Conservation (phyloP, 2,797 vertebrate species). For the Adrianichthys oophorus region DNA sequence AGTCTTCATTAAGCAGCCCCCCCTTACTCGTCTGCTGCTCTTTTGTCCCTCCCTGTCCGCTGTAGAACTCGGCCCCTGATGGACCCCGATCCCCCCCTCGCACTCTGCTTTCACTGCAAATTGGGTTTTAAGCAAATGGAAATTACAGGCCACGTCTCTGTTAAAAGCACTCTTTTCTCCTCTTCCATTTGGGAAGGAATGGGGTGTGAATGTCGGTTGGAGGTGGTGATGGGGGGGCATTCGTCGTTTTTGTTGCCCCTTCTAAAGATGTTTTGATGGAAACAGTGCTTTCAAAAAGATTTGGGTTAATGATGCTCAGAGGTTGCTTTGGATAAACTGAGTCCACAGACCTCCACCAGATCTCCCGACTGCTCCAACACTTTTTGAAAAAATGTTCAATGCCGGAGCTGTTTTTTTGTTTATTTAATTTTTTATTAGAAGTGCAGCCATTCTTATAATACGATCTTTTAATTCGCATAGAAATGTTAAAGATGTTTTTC, state of each 20-base stretch:
- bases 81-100: constrained; percentile 46
- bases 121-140: constrained; percentile 71
- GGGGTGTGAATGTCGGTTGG: constrained; percentile 11
- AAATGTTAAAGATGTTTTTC: too few species aligned
- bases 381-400: too few species aligned
- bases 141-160: constrained; percentile 65
- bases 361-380: too few species aligned
- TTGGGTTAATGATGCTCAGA: constrained; percentile 66
- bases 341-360: neutral
- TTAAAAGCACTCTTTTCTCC: constrained; percentile 61
- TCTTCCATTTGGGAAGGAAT: constrained; percentile 52
- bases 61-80: constrained; percentile 42
- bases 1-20: constrained; percentile 54
- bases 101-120: constrained; percentile 59
- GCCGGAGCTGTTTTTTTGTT: too few species aligned
- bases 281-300: constrained; percentile 68
- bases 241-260: constrained; percentile 57
- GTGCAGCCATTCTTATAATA: too few species aligned
- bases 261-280: constrained; percentile 50
- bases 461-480: too few species aligned
- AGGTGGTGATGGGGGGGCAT: constrained; percentile 21
- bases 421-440: too few species aligned
- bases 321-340: constrained; percentile 34
- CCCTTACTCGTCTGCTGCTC: constrained; percentile 21
- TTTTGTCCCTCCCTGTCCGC: constrained; percentile 18